These are phyloP conservation scores for Erannis defoliaria DNA, from an alignment of 2,888 invertebrate genomes.

Conservation along the genomic window DNA sequence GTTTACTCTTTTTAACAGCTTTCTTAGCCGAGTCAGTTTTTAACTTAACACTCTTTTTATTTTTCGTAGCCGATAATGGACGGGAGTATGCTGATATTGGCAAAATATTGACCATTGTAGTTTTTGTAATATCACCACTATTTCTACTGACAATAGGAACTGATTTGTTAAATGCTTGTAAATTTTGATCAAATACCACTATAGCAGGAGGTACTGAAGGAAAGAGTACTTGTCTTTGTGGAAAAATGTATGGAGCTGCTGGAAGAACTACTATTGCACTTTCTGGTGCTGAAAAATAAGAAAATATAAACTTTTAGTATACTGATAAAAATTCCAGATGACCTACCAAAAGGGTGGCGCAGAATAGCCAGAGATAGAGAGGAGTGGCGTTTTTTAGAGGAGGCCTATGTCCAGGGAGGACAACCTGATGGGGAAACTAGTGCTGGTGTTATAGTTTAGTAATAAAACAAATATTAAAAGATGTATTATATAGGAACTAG, in stretches of 20 bases:
- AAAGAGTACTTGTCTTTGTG: slow-evolving; percentile 76
- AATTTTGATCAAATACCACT: slow-evolving; percentile 72
- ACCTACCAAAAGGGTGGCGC: not conserved
- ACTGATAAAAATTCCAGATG: not conserved
- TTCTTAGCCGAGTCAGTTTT: slow-evolving; percentile 59
- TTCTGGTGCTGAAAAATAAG: slow-evolving; percentile 68
- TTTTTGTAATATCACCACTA: slow-evolving; percentile 76
- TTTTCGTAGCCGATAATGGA: slow-evolving; percentile 72
- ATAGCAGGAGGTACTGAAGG: slow-evolving; percentile 76
- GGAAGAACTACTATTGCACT: slow-evolving; percentile 78
- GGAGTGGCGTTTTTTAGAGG: too few species aligned
- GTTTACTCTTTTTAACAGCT: slow-evolving; percentile 53
- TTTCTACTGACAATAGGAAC: slow-evolving; percentile 70
- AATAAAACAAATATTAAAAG: too few species aligned
- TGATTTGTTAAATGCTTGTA: slow-evolving; percentile 70
- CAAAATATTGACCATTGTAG: slow-evolving; percentile 82
- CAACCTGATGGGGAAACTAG: too few species aligned
- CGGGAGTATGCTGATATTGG: slow-evolving; percentile 83
- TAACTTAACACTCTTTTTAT: slow-evolving; percentile 65
- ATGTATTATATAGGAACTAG: too few species aligned
- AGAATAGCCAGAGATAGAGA: too few species aligned
- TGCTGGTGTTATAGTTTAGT: too few species aligned
- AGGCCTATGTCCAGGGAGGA: too few species aligned
- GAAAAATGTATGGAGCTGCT: slow-evolving; percentile 77
- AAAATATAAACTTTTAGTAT: slow-evolving; percentile 6